A percentile compares a stretch with the other conserved stretches of the same genome.
Evolutionary conservation across 2,113 vertebrate genomes (phyloP).

Genomic region (Menidia beryllina): DNA sequence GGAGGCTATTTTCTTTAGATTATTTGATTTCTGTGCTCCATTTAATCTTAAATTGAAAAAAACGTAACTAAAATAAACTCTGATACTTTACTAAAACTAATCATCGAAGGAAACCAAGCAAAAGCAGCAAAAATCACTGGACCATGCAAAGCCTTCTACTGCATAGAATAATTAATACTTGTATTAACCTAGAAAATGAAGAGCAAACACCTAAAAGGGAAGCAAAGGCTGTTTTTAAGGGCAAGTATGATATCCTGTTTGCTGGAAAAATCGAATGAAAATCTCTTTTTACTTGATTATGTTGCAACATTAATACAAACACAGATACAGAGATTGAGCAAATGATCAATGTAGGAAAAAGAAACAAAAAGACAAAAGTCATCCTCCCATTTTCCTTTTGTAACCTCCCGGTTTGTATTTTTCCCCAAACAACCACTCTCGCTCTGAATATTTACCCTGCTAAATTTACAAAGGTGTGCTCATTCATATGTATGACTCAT

Average conservation of each 20-base stretch:
- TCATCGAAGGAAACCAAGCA: conserved; percentile 8
- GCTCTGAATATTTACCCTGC: conserved; percentile 34
- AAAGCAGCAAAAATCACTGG: conserved; percentile 8
- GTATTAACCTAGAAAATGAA: background rate
- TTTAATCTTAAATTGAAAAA: no score
- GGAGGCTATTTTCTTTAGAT: background rate
- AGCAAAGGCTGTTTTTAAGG: background rate
- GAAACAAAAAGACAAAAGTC: background rate
- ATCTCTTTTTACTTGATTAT: conserved; percentile 21
- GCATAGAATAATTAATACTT: background rate
- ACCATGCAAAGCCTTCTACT: background rate
- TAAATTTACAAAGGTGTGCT: conserved; percentile 18
- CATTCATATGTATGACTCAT: conserved; percentile 46
- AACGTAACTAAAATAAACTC: background rate
- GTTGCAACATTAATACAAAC: background rate
- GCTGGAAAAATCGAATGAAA: conserved; percentile 14
- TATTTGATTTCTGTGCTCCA: no score
- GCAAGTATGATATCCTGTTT: conserved; percentile 4
- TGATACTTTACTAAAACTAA: background rate
- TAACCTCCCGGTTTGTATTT: conserved; percentile 16
- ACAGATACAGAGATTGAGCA: background rate
- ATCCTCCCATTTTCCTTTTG: background rate
- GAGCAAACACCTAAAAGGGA: conserved; percentile 28
- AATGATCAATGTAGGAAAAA: conserved; percentile 5
- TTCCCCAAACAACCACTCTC: conserved; percentile 28